Percentiles rank a stretch among this genome's conserved stretches.
These are phyloP conservation scores for Amphimedon queenslandica DNA, from an alignment of 37 sponge, comb jelly and placozoan genomes.

Conservation along the genomic window DNA sequence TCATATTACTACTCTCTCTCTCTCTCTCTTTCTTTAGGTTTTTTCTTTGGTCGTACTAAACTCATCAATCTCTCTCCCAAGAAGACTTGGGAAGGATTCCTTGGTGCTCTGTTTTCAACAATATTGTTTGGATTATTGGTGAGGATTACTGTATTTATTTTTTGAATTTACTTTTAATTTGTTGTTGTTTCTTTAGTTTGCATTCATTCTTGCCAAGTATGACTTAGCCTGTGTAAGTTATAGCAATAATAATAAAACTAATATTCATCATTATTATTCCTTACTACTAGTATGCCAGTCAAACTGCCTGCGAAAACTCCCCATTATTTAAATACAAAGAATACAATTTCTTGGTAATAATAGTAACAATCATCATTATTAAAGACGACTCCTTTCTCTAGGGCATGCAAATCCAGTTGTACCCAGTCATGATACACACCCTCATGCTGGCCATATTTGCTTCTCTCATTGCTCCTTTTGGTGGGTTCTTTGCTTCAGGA, in stretches of 20 bases:
- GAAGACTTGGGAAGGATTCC: constrained; percentile 99
- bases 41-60: constrained; percentile 91
- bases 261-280: no score
- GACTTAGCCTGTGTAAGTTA: constrained; percentile 77
- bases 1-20: neutral
- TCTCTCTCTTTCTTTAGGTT: constrained; percentile 37
- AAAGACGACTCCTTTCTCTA: no score
- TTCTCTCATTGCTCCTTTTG: constrained; percentile 97
- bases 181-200: constrained; percentile 39
- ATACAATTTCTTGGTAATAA: no score
- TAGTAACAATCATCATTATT: no score
- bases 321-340: constrained; percentile 21
- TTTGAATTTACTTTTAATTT: neutral
- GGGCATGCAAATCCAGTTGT: constrained; percentile 49
- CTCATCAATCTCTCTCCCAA: constrained; percentile 97
- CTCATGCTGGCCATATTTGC: constrained; percentile 84
- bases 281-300: constrained; percentile 5
- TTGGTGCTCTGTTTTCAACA: constrained; percentile 83
- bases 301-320: neutral
- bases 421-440: constrained; percentile 85
- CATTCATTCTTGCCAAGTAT: constrained; percentile 66
- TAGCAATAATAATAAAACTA: neutral
- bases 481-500: constrained; percentile 99
- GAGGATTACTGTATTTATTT: neutral
- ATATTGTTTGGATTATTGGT: constrained; percentile 83